Conservation (phyloP, 2,888 invertebrate genomes). For the Loripinus fragilis region DNA sequence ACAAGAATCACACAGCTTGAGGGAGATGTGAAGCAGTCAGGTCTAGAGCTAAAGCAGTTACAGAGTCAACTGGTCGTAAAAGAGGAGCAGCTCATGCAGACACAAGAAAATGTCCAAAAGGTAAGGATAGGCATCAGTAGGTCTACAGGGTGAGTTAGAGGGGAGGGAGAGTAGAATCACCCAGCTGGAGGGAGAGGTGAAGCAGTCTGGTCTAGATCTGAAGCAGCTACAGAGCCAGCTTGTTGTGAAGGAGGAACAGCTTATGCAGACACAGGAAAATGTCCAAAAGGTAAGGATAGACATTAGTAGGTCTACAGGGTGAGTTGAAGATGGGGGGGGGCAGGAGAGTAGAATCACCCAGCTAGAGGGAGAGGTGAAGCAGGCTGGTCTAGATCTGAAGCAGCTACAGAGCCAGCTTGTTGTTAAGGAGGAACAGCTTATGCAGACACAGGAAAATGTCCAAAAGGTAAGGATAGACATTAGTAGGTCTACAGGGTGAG, state of each 20-base stretch:
- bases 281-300: slow-evolving; percentile 61
- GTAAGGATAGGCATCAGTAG: too few species aligned
- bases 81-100: slow-evolving; percentile 63
- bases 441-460: slow-evolving; percentile 59
- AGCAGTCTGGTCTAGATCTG: slow-evolving; percentile 46
- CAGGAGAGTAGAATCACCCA: neutral
- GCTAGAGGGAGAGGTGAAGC: slow-evolving; percentile 52
- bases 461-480: slow-evolving; percentile 54
- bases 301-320: too few species aligned
- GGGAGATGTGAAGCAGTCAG: slow-evolving; percentile 48
- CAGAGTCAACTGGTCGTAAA: slow-evolving; percentile 61
- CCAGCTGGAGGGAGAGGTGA: slow-evolving; percentile 48
- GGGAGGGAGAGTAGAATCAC: neutral
- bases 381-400: slow-evolving; percentile 50
- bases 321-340: too few species aligned
- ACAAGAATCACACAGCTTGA: slow-evolving; percentile 31
- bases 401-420: slow-evolving; percentile 55
- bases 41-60: slow-evolving; percentile 52
- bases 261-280: slow-evolving; percentile 58
- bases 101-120: slow-evolving; percentile 59
- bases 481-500: slow-evolving; percentile 29
- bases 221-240: slow-evolving; percentile 58
- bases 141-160: too few species aligned
- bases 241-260: slow-evolving; percentile 62
- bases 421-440: slow-evolving; percentile 66